phyloP scores from a whole-genome alignment of 2,797 vertebrate genomes.

The Anguilla anguilla region DNA sequence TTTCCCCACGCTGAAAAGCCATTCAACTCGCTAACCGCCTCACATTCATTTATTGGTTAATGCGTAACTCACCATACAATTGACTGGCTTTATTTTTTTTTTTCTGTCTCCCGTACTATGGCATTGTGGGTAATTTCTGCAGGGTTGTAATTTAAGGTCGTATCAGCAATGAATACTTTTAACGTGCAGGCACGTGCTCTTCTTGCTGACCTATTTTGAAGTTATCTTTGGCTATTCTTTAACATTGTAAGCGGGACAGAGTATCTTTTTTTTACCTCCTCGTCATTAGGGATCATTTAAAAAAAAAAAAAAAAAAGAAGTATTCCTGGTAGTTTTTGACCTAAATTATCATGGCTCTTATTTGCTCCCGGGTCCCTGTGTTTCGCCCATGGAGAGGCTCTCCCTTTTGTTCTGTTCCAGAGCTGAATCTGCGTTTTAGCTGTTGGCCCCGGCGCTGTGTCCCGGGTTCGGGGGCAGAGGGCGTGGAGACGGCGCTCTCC shows the following conservation, averaged over 20 bases:
- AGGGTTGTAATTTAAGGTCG: not conserved
- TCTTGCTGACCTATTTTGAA: slow-evolving; percentile 5
- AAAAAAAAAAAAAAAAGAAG: not conserved
- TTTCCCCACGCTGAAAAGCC: not conserved
- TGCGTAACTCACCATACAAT: slow-evolving; percentile 3
- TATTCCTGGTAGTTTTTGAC: not conserved
- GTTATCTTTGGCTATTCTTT: slow-evolving; percentile 1
- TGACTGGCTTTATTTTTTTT: not conserved
- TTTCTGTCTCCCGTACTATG: not conserved
- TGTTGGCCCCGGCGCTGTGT: not conserved
- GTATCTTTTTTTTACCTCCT: not conserved
- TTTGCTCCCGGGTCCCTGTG: not conserved
- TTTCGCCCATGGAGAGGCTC: not conserved
- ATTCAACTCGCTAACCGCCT: not conserved
- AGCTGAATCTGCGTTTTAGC: not conserved
- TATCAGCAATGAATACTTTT: not conserved
- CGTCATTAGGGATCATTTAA: slow-evolving; percentile 6
- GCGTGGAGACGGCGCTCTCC: too few species aligned
- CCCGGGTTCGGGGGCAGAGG: not conserved
- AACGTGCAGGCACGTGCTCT: not conserved
- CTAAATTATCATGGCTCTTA: not conserved
- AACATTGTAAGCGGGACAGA: not conserved
- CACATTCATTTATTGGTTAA: slow-evolving; percentile 6
- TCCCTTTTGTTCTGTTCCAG: not conserved
- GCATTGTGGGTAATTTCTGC: slow-evolving; percentile 9